Evolutionary conservation across 2,888 invertebrate species (phyloP).

Genomic region (Erannis defoliaria): DNA sequence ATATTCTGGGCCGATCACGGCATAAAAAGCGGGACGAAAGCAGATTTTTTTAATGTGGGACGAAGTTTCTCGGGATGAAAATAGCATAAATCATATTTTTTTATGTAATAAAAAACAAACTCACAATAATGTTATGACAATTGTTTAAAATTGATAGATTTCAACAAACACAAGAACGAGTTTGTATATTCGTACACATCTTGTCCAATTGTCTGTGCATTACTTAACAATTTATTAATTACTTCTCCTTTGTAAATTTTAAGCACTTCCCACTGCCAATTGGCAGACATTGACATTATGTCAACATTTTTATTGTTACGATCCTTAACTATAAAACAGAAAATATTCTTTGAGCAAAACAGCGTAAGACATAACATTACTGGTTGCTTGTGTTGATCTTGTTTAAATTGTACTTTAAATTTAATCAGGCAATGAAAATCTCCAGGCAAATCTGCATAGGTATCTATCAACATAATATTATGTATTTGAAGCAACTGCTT

Average conservation of each 20-base stretch:
- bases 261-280: conserved; percentile 82
- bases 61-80: no score
- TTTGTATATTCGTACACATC: conserved; percentile 52
- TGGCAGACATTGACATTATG: conserved; percentile 62
- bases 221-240: conserved; percentile 57
- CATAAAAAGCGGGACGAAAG: no score
- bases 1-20: no score
- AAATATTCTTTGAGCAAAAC: conserved; percentile 55
- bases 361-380: conserved; percentile 65
- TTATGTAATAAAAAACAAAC: background rate
- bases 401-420: conserved; percentile 70
- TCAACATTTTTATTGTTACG: conserved; percentile 55
- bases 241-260: conserved; percentile 66
- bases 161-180: conserved; percentile 65
- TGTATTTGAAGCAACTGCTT: conserved; percentile 64
- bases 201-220: conserved; percentile 59
- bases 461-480: conserved; percentile 60
- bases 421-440: conserved; percentile 64
- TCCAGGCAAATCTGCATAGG: conserved; percentile 42
- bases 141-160: conserved; percentile 55
- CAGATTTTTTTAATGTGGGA: no score
- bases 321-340: conserved; percentile 69
- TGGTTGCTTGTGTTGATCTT: conserved; percentile 56
- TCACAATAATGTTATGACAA: background rate
- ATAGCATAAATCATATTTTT: no score